Evolutionary conservation across 2,113 vertebrate genomes (phyloP).

Genomic region (Pygoscelis adeliae): DNA sequence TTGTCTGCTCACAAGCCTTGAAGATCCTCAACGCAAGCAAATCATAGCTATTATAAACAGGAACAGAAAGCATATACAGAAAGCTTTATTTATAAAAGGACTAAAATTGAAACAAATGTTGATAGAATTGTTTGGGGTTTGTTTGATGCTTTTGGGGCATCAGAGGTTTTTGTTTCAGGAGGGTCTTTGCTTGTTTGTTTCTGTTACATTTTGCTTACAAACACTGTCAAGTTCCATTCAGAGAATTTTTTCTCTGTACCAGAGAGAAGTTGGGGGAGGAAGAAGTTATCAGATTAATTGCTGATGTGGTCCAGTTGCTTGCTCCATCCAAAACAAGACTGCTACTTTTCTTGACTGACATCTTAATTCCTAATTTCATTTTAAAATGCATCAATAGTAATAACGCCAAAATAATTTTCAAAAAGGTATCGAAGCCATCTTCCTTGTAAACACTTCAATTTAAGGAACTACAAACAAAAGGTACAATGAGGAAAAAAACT

Average conservation of each 20-base stretch:
- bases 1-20: neutral
- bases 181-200: neutral
- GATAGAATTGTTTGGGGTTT: neutral
- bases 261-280: neutral
- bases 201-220: neutral
- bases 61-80: neutral
- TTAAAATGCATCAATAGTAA: neutral
- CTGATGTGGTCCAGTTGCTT: neutral
- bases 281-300: neutral
- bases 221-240: neutral
- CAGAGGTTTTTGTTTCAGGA: neutral
- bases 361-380: neutral
- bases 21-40: neutral
- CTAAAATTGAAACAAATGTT: neutral
- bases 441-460: neutral
- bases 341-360: neutral
- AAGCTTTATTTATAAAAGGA: neutral
- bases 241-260: neutral
- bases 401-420: neutral
- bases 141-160: neutral
- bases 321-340: neutral
- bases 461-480: neutral
- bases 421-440: neutral
- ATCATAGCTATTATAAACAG: neutral
- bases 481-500: neutral